Base-by-base conservation (phyloP, 1,140 invertebrate species). In the Bombus confusus region DNA sequence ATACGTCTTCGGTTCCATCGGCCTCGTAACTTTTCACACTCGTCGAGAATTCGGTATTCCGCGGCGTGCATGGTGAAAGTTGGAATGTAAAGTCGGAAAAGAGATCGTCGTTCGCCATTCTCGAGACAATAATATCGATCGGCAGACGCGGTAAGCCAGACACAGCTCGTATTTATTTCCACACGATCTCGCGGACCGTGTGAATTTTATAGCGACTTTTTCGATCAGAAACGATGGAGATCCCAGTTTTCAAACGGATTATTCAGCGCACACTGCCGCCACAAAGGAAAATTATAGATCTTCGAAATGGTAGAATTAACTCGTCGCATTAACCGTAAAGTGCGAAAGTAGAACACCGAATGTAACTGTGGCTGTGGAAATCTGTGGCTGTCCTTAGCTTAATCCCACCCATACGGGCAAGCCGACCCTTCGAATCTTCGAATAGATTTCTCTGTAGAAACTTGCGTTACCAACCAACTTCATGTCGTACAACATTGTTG, bases 21-120 rank as follows among this genome's bases (percentile, higher is more conserved):
- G 18, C 47, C 28, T 39, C 37, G 64, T 78, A 78, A 84, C 75
- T 43, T 72, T 83, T 64, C 37, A 37, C 34, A 18, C n/a, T 25
- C 52, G 9, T 73, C 37, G 39, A 10, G 31, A 37, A 72, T 34
- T 28, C 18, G 12, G 15, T 71, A 43, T 74, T 43, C 28, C 22
- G 13, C 12, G 37, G 2, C 37, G 8, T 37, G 34, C 3, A 34
- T 47, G 12, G 12, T 4, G 52, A 22, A n/a, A 47, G 12, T 34
- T 22, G n/a, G 47, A 52, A 52, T 28, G 37, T 39, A 52, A 41
- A 83, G 28, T 62, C 10, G 6, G 8, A 5, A 34, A 22, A 13
- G 39, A 25, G 18, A 76, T 52, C 43, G 47, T 10, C n/a, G 34
- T 10, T 18, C 12, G 2, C 59, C 59, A 62, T 41, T 34, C 18